Evolutionary conservation across 1,140 invertebrate genomes (phyloP).

Genomic region (Ceratoteleas bidentatus): DNA sequence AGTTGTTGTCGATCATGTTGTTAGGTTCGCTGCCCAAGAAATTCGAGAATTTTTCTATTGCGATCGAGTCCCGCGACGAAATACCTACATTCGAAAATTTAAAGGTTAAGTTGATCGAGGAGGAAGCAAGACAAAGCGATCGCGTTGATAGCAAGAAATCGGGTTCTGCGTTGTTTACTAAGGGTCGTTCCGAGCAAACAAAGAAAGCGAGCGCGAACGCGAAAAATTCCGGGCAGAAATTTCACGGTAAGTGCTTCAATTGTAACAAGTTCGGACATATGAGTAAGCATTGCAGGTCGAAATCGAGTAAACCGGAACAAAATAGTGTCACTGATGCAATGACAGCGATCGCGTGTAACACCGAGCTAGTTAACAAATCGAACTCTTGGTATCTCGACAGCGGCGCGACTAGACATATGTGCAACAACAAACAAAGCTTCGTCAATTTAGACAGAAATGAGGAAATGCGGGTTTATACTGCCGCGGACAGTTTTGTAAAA

Average conservation of each 20-base stretch:
- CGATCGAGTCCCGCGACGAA: conserved; percentile 25
- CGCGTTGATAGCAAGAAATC: not conserved
- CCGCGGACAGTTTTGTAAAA: conserved; percentile 37
- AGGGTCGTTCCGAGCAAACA: not conserved
- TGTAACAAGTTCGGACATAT: conserved; percentile 31
- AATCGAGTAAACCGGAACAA: conserved; percentile 12
- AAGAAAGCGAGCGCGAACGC: conserved; percentile 3
- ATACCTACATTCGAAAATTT: conserved; percentile 16
- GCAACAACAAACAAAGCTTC: conserved; percentile 46
- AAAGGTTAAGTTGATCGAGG: conserved; percentile 28
- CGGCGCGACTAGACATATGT: conserved; percentile 61
- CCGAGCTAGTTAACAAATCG: conserved; percentile 5
- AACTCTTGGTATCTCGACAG: conserved; percentile 60
- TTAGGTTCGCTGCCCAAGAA: conserved; percentile 20
- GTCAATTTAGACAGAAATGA: not conserved
- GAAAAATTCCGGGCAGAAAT: conserved; percentile 16
- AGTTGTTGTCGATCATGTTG: conserved; percentile 48
- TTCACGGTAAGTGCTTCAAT: conserved; percentile 26
- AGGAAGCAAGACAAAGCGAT: conserved; percentile 24
- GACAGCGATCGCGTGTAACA: conserved; percentile 35
- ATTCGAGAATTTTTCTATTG: conserved; percentile 30
- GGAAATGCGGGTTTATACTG: conserved; percentile 38
- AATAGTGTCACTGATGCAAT: conserved; percentile 18
- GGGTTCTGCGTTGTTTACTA: conserved; percentile 22
- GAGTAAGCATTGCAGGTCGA: conserved; percentile 25